Evolutionary conservation across 1,140 invertebrate genomes (phyloP), one percentile per base, ranked within the genome.

Genomic region (Cyclina sinensis): DNA sequence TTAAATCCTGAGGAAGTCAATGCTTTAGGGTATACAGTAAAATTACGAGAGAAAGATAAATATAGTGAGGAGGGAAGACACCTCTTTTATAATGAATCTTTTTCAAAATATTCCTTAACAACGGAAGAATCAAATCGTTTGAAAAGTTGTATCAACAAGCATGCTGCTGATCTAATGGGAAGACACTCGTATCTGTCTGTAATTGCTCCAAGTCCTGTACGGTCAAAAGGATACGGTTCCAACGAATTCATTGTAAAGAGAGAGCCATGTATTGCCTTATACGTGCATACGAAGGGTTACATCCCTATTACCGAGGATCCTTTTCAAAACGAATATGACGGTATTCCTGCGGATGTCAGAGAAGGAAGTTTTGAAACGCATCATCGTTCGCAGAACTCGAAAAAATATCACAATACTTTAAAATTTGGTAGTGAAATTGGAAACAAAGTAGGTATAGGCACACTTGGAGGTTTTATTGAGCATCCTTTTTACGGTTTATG

Each of bases 221-320:
- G 39, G 18, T 32, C 68, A 37, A 73, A 73, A 21, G 9, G 4
- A 11, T 57, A 57, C n/a, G 51, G 18, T 5, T 11, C 5, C 3
- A 21, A 18, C 4, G 21, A n/a, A 21, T 7, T 7, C n/a, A 24
- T n/a, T 12, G n/a, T 43, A 14, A 35, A 14, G 21, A 32, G 12
- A 37, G 68, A 73, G 37, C 24, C 32, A n/a, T 73, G 68, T 37
- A 18, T 73, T 21, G 68, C 24, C 0, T 35, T 73, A 12, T 73
- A 73, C 24, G 68, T 73, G 0, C 68, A 30, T 35, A 12, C 68
- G 11, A 73, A 73, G 68, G 27, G 27, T 7, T 73, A 39, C 32
- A 73, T 73, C 32, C 68, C 68, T 14, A 73, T 35, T 73, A 35
- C 32, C 27, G 68, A 73, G 37, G 68, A 73, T n/a, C 68, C 68